Conservation (phyloP, 2,888 invertebrate genomes). For the Digitonthophagus gazella region DNA sequence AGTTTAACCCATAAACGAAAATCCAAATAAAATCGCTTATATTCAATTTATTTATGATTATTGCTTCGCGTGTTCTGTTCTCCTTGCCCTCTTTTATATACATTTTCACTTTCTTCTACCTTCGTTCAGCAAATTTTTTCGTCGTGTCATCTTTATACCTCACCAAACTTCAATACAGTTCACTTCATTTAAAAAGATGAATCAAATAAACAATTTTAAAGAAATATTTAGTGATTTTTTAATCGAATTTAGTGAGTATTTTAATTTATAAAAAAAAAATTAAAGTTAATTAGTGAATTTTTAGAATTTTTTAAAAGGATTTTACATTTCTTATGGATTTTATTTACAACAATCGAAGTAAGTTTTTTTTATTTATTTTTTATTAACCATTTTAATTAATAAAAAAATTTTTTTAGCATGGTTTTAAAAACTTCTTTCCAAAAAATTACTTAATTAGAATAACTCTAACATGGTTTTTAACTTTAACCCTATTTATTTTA, state of each 20-base stretch:
- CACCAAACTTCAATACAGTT: too few relatives aligned
- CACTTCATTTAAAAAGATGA: too few relatives aligned
- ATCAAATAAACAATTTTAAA: too few relatives aligned
- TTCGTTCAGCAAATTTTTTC: too few relatives aligned
- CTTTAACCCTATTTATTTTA: not conserved
- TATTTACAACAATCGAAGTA: not conserved
- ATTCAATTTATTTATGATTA: too few relatives aligned
- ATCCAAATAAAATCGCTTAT: too few relatives aligned
- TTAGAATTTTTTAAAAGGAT: not conserved
- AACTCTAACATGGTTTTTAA: not conserved
- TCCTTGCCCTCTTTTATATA: too few relatives aligned
- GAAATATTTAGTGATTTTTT: too few relatives aligned
- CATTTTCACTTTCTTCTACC: too few relatives aligned
- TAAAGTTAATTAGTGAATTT: not conserved
- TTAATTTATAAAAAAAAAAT: not conserved
- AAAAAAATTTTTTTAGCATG: slow-evolving; percentile 5
- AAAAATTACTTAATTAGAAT: not conserved
- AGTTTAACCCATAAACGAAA: too few relatives aligned
- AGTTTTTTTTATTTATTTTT: not conserved
- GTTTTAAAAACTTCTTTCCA: not conserved
- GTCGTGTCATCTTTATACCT: too few relatives aligned
- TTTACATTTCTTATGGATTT: not conserved
- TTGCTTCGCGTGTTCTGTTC: too few relatives aligned
- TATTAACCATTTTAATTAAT: not conserved
- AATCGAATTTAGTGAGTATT: not conserved